phyloP scores from a whole-genome alignment of 2,888 invertebrate species.

The Andrena fulva region DNA sequence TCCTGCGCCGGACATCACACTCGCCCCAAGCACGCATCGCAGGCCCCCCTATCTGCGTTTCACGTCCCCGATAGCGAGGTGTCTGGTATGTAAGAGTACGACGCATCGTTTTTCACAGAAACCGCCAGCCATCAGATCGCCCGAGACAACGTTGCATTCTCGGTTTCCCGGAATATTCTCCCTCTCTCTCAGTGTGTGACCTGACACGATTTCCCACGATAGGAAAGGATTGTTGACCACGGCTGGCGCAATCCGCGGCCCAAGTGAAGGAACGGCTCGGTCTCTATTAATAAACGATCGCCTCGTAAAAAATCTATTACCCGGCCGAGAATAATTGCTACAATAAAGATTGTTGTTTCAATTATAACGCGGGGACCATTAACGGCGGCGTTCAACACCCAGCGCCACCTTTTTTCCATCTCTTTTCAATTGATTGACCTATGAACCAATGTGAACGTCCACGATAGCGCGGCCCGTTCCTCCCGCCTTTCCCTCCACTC shows the following conservation, averaged over 20 bases:
- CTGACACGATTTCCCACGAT: slow-evolving; percentile 61
- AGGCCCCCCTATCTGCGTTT: too few species aligned
- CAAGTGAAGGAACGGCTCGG: slow-evolving; percentile 1
- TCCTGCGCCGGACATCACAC: too few species aligned
- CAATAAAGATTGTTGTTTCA: slow-evolving; percentile 60
- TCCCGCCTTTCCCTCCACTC: slow-evolving; percentile 13
- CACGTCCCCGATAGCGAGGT: too few species aligned
- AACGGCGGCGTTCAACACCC: slow-evolving; percentile 45
- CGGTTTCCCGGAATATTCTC: slow-evolving; percentile 38
- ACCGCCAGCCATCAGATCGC: background rate
- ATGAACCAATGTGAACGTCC: slow-evolving; percentile 54
- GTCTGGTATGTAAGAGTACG: too few species aligned
- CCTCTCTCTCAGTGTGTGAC: slow-evolving; percentile 26
- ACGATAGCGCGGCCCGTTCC: slow-evolving; percentile 49
- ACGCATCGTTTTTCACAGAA: slow-evolving; percentile 11
- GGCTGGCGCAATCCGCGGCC: slow-evolving; percentile 5
- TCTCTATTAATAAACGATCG: slow-evolving; percentile 59
- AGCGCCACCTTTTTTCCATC: slow-evolving; percentile 14
- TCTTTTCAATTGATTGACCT: slow-evolving; percentile 61
- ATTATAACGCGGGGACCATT: slow-evolving; percentile 62
- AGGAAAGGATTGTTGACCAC: slow-evolving; percentile 58
- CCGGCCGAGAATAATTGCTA: slow-evolving; percentile 57
- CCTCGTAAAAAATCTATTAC: slow-evolving; percentile 44
- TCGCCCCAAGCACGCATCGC: too few species aligned
- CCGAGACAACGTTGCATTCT: background rate